Conservation (phyloP, 2,113 vertebrate genomes). For the Callaeas wilsoni region DNA sequence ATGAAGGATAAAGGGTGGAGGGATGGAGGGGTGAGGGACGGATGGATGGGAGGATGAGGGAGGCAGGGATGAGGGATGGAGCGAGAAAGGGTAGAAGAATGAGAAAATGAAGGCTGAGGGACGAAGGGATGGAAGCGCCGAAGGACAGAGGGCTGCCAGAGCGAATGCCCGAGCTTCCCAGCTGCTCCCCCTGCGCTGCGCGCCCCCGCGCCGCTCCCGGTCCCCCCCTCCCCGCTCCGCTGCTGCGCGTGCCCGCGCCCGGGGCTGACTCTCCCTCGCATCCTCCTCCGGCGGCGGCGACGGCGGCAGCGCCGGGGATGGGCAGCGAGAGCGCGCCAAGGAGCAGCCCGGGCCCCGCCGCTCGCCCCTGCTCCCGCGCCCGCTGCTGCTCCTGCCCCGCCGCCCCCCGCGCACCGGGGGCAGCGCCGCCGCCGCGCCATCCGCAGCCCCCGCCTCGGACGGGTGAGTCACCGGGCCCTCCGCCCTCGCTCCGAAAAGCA, state of each 20-base stretch:
- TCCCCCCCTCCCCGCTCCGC: not conserved
- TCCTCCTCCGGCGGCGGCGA: not conserved
- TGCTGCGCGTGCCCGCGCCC: conserved; percentile 35
- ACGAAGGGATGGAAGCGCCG: not conserved
- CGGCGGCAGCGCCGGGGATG: conserved; percentile 58
- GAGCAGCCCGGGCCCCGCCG: conserved; percentile 57
- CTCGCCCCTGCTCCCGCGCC: conserved; percentile 35
- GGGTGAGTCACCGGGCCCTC: conserved; percentile 62
- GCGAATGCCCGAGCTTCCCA: not conserved
- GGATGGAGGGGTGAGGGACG: not conserved
- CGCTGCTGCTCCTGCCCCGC: conserved; percentile 39
- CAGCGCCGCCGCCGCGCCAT: conserved; percentile 20
- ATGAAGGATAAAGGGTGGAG: not conserved
- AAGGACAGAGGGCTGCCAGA: not conserved
- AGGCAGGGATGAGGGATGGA: not conserved
- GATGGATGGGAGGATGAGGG: not conserved
- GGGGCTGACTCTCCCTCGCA: not conserved
- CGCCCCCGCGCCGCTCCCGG: not conserved
- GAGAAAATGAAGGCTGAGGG: not conserved
- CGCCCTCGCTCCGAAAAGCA: not conserved
- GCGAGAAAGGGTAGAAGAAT: not conserved
- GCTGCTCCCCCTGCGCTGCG: not conserved
- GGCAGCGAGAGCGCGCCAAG: conserved; percentile 67
- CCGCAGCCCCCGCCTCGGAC: conserved; percentile 46
- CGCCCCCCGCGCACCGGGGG: conserved; percentile 2